Percentiles rank a stretch among this genome's conserved stretches.
phyloP scores from a whole-genome alignment of 2,113 vertebrate genomes.

The Lagenorhynchus albirostris region DNA sequence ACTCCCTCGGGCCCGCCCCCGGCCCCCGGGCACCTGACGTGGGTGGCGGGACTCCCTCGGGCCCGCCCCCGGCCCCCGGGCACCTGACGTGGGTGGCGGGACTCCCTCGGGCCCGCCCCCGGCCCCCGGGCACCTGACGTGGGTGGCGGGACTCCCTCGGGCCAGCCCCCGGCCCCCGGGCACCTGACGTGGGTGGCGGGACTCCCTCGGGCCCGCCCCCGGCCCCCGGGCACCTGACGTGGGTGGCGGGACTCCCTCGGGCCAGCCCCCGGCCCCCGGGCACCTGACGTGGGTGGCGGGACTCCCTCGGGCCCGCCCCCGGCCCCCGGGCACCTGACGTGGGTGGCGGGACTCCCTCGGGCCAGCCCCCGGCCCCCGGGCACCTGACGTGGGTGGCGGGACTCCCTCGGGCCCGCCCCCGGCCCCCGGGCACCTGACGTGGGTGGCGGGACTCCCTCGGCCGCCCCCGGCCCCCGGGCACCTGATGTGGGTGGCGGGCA shows the following conservation, averaged over 20 bases:
- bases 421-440: constrained; percentile 89
- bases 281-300: constrained; percentile 97
- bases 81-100: constrained; percentile 91
- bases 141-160: constrained; percentile 85
- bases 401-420: not conserved
- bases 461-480: constrained; percentile 58
- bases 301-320: fast-evolving
- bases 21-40: constrained; percentile 83
- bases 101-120: not conserved
- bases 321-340: constrained; percentile 83
- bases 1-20: fast-evolving
- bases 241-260: constrained; percentile 87
- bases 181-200: constrained; percentile 98
- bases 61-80: not conserved
- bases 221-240: constrained; percentile 89
- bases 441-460: constrained; percentile 85
- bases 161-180: not conserved
- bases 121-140: constrained; percentile 89
- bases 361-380: not conserved
- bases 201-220: no score
- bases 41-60: constrained; percentile 82
- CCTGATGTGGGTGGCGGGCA: constrained; percentile 98
- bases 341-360: constrained; percentile 82
- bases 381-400: constrained; percentile 91
- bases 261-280: not conserved